phyloP scores from a whole-genome alignment of 2,888 invertebrate genomes.

The Hylaea fasciaria region DNA sequence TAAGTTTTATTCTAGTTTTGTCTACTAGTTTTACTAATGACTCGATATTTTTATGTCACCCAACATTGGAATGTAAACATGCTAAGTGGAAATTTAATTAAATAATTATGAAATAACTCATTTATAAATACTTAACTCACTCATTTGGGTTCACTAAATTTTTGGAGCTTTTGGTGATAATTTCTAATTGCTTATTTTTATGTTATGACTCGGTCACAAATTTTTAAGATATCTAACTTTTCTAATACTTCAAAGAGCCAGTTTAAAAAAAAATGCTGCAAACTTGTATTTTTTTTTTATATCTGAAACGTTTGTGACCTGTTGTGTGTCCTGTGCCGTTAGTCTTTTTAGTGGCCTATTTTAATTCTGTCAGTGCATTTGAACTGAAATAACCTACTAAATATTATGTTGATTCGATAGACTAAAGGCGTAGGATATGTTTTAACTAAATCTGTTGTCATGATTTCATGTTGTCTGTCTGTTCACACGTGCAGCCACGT shows the following conservation, averaged over 20 bases:
- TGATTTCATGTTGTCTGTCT: conserved; percentile 68
- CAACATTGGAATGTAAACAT: too few species aligned
- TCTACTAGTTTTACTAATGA: too few species aligned
- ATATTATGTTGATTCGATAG: not conserved
- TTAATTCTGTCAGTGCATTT: not conserved
- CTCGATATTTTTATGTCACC: too few species aligned
- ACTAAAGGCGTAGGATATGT: conserved; percentile 2
- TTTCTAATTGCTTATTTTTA: conserved; percentile 23
- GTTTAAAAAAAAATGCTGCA: too few species aligned
- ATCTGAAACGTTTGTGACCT: conserved; percentile 28
- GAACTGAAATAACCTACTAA: not conserved
- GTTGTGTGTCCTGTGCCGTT: not conserved
- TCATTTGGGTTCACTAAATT: conserved; percentile 30
- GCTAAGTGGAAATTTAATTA: too few species aligned
- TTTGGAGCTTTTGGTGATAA: conserved; percentile 36
- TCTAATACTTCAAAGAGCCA: too few species aligned
- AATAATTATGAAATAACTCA: too few species aligned
- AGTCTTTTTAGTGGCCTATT: not conserved
- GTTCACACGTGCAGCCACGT: conserved; percentile 75
- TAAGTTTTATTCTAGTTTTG: too few species aligned
- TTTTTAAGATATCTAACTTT: conserved; percentile 8
- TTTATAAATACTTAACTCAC: conserved; percentile 1
- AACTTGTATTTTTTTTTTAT: not conserved
- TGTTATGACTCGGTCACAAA: conserved; percentile 29
- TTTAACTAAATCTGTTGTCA: conserved; percentile 36